Conservation (phyloP, 2,888 invertebrate genomes). For the Eilema griseolum region DNA sequence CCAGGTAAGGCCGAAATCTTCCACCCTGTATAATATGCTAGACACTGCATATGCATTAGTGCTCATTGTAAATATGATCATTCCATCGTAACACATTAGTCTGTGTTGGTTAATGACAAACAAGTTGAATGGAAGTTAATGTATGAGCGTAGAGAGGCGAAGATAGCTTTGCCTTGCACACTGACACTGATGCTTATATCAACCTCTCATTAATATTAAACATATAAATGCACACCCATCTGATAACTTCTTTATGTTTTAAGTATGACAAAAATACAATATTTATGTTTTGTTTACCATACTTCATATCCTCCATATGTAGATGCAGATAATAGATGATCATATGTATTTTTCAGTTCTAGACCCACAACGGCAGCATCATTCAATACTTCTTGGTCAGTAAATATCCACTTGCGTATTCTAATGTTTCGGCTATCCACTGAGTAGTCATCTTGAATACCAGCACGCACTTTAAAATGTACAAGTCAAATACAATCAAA, state of each 20-base stretch:
- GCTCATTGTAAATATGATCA: too few relatives aligned
- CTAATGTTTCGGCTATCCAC: conserved; percentile 89
- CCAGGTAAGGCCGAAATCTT: too few relatives aligned
- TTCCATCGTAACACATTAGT: too few relatives aligned
- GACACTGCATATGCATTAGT: too few relatives aligned
- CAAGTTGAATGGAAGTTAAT: too few relatives aligned
- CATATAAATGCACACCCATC: background rate
- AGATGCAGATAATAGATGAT: conserved; percentile 94
- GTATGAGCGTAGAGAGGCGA: too few relatives aligned
- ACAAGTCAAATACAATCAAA: background rate
- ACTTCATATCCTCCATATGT: conserved; percentile 91
- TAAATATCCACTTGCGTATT: conserved; percentile 95
- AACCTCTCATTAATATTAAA: background rate
- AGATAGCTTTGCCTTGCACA: too few relatives aligned
- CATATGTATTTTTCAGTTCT: conserved; percentile 92
- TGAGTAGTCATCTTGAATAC: conserved; percentile 86
- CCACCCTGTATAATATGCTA: too few relatives aligned
- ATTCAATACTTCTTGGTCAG: conserved; percentile 90
- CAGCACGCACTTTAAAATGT: conserved; percentile 88
- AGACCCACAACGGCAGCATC: conserved; percentile 93
- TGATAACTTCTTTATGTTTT: background rate
- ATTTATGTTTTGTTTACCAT: conserved; percentile 65
- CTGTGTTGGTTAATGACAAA: too few relatives aligned
- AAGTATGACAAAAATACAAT: background rate
- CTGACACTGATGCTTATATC: background rate